Evolutionary conservation across 2,113 vertebrate genomes (phyloP), one percentile per base, ranked within the genome.

Genomic region (Cynopterus brachyotis): DNA sequence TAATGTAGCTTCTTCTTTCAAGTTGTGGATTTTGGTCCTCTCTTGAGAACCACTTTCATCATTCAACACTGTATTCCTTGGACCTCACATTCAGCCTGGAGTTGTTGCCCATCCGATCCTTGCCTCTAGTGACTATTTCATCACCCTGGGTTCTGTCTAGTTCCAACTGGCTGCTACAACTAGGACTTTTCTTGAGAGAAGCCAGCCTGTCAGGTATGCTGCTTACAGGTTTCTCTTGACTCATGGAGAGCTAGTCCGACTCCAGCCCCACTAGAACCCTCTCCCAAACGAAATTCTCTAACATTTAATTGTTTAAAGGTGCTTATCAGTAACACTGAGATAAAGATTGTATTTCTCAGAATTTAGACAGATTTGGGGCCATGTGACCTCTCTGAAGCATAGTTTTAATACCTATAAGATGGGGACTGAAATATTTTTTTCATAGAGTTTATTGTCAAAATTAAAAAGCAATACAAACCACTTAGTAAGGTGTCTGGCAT

Each of bases 1-100:
- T n/a, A 89, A 42, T 42, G 67, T 86, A 82, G 81, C 82, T 72
- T 15, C 93, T 94, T 12, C 85, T 95, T 95, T 89, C 45, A 37
- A 86, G 67, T 76, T 79, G 73, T 73, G 37, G 69, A 82, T 82
- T 59, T 66, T 0, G 4, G 32, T 73, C 5, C 40, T 85, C 67
- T 82, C 72, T 80, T 0, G 19, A 78, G 83, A 85, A 66, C n/a
- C 19, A 5, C 91, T 89, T 91, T 79, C 72, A 50, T 91, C 70
- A n/a, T 80, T 79, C 30, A 26, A 2, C 67, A 59, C 47, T 60
- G 42, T 37, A 35, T 78, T 83, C 40, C 66, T 93, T 97, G 93
- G 79, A 60, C 70, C 40, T 92, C 62, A 87, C 57, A 13, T 72
- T 81, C 67, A 40, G 20, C 32, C 42, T 90, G 37, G 75, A 73